Conservation (phyloP, 37 sponge, comb jelly and placozoan species). For the Halisarca cf. caerulea region DNA sequence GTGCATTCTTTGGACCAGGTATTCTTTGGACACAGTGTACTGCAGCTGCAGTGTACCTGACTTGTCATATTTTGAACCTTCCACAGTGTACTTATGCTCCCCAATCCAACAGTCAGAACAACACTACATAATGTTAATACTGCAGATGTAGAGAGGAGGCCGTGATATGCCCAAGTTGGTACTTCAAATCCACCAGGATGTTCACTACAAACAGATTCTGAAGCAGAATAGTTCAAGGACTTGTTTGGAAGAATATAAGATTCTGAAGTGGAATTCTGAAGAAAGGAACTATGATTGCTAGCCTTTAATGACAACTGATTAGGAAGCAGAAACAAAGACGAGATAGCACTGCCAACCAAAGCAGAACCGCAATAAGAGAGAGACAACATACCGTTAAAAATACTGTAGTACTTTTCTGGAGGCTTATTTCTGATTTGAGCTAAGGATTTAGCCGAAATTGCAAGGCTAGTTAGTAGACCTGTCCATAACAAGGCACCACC, state of each 20-base stretch:
- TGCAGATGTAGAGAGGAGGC: not conserved
- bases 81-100: not conserved
- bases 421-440: not conserved
- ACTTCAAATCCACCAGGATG: not conserved
- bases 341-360: not conserved
- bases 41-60: too few relatives aligned
- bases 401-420: not conserved
- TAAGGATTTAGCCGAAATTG: not conserved
- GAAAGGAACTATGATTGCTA: not conserved
- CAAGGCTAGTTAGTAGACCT: not conserved
- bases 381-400: not conserved
- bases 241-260: too few relatives aligned
- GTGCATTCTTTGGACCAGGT: too few relatives aligned
- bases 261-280: too few relatives aligned
- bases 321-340: not conserved
- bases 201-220: not conserved
- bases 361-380: not conserved
- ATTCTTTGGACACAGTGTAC: too few relatives aligned
- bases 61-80: too few relatives aligned
- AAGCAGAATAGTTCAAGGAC: too few relatives aligned
- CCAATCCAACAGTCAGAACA: not conserved
- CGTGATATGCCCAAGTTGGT: not conserved
- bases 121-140: not conserved
- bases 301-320: not conserved
- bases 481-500: slow-evolving; percentile 63